phyloP scores from a whole-genome alignment of 2,113 vertebrate species.

The Propithecus coquereli region DNA sequence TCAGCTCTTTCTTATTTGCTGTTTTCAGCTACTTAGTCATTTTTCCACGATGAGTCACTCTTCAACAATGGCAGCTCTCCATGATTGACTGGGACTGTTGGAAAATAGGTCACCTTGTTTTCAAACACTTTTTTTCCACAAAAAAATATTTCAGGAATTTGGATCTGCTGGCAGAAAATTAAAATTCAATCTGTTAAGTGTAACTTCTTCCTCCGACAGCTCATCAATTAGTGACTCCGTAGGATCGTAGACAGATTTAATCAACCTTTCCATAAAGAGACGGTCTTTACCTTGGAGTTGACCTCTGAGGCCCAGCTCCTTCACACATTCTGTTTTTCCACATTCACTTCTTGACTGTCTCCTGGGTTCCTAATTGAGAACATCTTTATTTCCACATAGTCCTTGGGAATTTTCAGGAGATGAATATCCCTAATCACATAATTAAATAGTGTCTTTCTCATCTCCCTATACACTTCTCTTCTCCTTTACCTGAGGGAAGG shows the following conservation, averaged over 20 bases:
- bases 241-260: neutral
- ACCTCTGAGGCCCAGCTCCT: neutral
- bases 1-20: neutral
- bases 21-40: neutral
- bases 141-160: conserved; percentile 41
- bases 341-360: neutral
- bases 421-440: neutral
- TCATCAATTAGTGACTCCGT: neutral
- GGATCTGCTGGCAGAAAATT: conserved; percentile 46
- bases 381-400: neutral
- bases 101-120: conserved; percentile 44
- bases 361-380: neutral
- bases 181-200: conserved; percentile 7
- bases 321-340: neutral
- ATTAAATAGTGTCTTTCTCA: neutral
- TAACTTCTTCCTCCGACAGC: neutral
- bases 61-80: conserved; percentile 34
- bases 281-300: neutral
- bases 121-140: neutral
- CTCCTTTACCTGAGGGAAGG: neutral
- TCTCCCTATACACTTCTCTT: neutral
- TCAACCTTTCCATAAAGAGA: neutral
- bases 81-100: neutral
- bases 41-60: conserved; percentile 29
- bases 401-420: neutral